Conservation (phyloP, 2,797 vertebrate genomes). For the Eutrigla gurnardus region DNA sequence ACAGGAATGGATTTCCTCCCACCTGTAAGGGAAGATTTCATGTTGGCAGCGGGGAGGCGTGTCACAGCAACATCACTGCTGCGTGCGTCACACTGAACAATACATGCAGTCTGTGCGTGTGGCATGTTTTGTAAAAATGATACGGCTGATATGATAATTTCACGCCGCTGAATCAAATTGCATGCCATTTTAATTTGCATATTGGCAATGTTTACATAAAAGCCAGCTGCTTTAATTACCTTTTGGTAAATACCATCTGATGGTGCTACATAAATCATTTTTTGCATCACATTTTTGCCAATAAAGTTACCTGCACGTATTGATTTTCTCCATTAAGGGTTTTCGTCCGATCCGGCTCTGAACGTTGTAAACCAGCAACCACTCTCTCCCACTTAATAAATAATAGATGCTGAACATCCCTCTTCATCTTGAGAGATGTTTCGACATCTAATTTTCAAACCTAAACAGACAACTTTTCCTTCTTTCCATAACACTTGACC, state of each 20-base stretch:
- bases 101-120: background rate
- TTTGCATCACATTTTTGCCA: background rate
- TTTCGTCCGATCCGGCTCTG: background rate
- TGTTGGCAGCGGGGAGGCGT: background rate
- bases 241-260: background rate
- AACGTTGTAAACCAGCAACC: conserved; percentile 13
- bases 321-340: no score
- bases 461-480: conserved; percentile 26
- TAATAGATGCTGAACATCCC: conserved; percentile 34
- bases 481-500: conserved; percentile 26
- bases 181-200: conserved; percentile 13
- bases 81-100: conserved; percentile 10
- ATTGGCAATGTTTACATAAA: conserved; percentile 11
- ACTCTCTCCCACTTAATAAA: conserved; percentile 28
- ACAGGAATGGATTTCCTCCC: conserved; percentile 13
- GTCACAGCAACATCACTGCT: conserved; percentile 6
- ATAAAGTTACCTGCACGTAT: no score
- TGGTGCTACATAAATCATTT: background rate
- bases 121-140: conserved; percentile 3
- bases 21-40: conserved; percentile 1
- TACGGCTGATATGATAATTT: conserved; percentile 15
- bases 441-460: conserved; percentile 17
- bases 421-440: conserved; percentile 12
- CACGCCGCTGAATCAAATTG: conserved; percentile 10
- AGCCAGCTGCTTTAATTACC: background rate